These are phyloP conservation scores for Chionomys nivalis DNA, from an alignment of 2,113 vertebrate species.

Conservation along the genomic window DNA sequence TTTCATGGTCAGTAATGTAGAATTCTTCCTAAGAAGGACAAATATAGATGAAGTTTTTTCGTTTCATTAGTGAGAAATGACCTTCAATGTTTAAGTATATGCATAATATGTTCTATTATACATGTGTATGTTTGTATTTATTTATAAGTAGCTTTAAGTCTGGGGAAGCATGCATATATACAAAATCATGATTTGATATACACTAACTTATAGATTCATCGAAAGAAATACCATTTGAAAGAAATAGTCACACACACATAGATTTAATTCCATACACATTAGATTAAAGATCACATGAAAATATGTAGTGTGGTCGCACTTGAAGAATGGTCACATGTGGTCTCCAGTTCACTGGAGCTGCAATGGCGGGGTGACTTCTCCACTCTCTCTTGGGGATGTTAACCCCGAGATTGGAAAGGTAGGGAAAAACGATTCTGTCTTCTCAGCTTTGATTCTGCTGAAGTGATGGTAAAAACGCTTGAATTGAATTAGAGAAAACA, in stretches of 20 bases:
- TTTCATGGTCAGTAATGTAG: neutral
- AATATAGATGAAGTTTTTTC: neutral
- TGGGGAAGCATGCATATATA: neutral
- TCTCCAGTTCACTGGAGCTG: conserved; percentile 34
- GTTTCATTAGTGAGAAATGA: conserved; percentile 46
- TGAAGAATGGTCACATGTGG: neutral
- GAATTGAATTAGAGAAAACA: neutral
- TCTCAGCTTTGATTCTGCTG: conserved; percentile 18
- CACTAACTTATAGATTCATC: conserved; percentile 56
- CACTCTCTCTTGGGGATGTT: neutral
- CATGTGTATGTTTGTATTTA: neutral
- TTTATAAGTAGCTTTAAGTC: conserved; percentile 62
- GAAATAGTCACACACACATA: neutral
- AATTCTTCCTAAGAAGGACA: conserved; percentile 18
- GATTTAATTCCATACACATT: neutral
- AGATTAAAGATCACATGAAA: conserved; percentile 55
- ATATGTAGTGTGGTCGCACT: neutral
- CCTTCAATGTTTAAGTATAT: conserved; percentile 41
- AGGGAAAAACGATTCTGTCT: neutral
- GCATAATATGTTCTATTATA: conserved; percentile 12
- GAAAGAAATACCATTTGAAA: conserved; percentile 25
- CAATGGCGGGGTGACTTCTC: neutral
- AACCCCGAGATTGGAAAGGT: conserved; percentile 39
- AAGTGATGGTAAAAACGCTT: conserved; percentile 44
- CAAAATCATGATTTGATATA: conserved; percentile 27